phyloP scores from a whole-genome alignment of 2,888 invertebrate species.

The Entomobrya multifasciata region DNA sequence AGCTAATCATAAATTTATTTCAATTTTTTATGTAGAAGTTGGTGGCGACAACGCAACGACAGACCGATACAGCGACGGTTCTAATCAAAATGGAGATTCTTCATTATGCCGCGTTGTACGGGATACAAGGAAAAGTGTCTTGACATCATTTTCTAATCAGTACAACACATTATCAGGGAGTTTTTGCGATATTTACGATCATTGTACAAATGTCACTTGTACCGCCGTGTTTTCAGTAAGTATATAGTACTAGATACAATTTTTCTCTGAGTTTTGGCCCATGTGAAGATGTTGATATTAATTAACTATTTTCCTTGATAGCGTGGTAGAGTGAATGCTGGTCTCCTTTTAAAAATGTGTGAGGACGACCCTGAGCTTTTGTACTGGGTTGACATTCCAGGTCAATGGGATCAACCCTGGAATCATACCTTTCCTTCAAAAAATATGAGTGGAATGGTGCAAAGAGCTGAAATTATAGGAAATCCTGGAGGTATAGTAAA shows the following conservation, averaged over 20 bases:
- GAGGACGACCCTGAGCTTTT: slow-evolving; percentile 22
- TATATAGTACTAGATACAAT: too few species aligned
- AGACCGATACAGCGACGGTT: slow-evolving; percentile 8
- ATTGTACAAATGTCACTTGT: slow-evolving; percentile 53
- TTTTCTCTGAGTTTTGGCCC: too few species aligned
- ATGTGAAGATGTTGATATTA: background rate
- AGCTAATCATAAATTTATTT: too few species aligned
- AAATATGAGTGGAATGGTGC: background rate
- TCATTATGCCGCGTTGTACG: slow-evolving; percentile 56
- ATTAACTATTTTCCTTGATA: background rate
- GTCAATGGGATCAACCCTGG: slow-evolving; percentile 55
- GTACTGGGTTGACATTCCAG: slow-evolving; percentile 53
- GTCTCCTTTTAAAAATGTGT: slow-evolving; percentile 43
- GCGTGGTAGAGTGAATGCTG: slow-evolving; percentile 52
- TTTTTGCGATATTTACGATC: slow-evolving; percentile 41
- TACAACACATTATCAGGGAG: slow-evolving; percentile 31
- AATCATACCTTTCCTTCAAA: slow-evolving; percentile 48
- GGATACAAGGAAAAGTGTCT: slow-evolving; percentile 4
- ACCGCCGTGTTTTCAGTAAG: slow-evolving; percentile 44
- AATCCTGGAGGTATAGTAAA: slow-evolving; percentile 16
- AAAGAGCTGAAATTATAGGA: slow-evolving; percentile 45
- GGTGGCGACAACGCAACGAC: slow-evolving; percentile 34
- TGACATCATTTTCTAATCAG: slow-evolving; percentile 4
- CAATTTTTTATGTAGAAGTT: slow-evolving; percentile 30
- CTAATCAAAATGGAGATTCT: slow-evolving; percentile 47